Base-by-base conservation (phyloP, 2,113 vertebrate genomes). In the Coreoperca whiteheadi region DNA sequence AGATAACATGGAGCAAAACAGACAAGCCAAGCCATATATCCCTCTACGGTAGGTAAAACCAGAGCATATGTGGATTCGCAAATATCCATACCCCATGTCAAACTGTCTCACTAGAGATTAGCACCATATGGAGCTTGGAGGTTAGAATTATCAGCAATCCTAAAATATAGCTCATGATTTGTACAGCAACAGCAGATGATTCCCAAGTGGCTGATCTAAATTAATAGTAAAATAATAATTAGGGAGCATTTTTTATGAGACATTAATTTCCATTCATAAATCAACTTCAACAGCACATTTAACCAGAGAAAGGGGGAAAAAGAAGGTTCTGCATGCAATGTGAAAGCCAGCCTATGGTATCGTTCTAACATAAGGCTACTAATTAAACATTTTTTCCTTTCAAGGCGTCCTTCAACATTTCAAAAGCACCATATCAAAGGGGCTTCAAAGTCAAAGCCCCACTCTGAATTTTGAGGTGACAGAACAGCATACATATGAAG, bases 351-450 rank as follows among this genome's bases (percentile, higher is more conserved):
- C 77, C 68, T 80, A 77, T 83, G 80, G 46, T 83, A 75, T 63
- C 79, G 81, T 86, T 86, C 68, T 78, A 71, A 81, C 80, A 75
- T 82, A 87, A 84, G 84, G 84, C 73, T 79, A 86, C 92, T 94
- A 93, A 95, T 95, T 94, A 94, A 93, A 93, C 85, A 83, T 84
- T 77, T 91, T 81, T 78, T 82, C 79, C 84, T 94, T 94, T 93
- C 83, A 94, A 92, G 83, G 88, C 76, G 74, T 91, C 94, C 90
- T 94, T 93, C 87, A 94, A 90, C 74, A 93, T 94, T 93, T 95
- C 91, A 94, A 94, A 94, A 91, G 90, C 82, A 83, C 68, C 60
- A 82, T 91, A 91, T 95, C 83, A 94, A 94, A 92, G 81, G 18
- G 79, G 77, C 86, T 94, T 94, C 92, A 95, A 94, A 95, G 89